Base-by-base conservation (phyloP, 2,888 invertebrate genomes). In the Lochmaea crataegi region DNA sequence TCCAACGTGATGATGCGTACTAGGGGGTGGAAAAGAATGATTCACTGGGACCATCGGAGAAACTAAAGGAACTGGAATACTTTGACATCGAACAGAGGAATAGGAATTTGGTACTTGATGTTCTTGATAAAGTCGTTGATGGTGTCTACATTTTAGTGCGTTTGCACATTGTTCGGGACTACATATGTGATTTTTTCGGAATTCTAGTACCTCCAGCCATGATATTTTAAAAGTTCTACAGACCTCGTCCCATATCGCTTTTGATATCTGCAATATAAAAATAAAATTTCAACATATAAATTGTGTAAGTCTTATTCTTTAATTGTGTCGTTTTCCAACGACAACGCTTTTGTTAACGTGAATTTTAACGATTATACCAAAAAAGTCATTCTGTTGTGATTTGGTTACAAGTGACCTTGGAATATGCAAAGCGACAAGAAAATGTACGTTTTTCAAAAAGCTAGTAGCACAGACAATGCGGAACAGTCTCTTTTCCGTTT, bases 231-330 rank as follows among this genome's bases (percentile, higher is more conserved):
- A 88, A 16, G 87, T 84, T 68, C 89, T 87, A 67, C 92, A 90
- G 22, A 92, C 89, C 53, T 91, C 89, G 83, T 94, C 94, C 90
- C 93, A 93, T 79, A 95, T 92, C 75, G 92, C 90, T 73, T 92
- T 92, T 87, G 95, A 90, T 82, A 95, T 93, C 93, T 94, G 82
- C 84, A 83, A 75, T 73, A 78, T 73, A 60, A 53, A 41, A 68
- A 16, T 56, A 58, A 64, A 67, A 64, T 38, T 18, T 48, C n/a
- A 58, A 63, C 61, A 18, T 12, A 32, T 58, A 26, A 22, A 2
- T 22, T 22, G 22, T 22, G 2, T 22, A n/a, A n/a, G n/a, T n/a
- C n/a, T n/a, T n/a, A n/a, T n/a, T n/a, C n/a, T n/a, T n/a, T n/a
- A n/a, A n/a, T n/a, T n/a, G n/a, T n/a, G n/a, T n/a, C n/a, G n/a